Evolutionary conservation across 2,113 vertebrate species (phyloP), one percentile per base, ranked within the genome.

Genomic region (Caranx ignobilis): DNA sequence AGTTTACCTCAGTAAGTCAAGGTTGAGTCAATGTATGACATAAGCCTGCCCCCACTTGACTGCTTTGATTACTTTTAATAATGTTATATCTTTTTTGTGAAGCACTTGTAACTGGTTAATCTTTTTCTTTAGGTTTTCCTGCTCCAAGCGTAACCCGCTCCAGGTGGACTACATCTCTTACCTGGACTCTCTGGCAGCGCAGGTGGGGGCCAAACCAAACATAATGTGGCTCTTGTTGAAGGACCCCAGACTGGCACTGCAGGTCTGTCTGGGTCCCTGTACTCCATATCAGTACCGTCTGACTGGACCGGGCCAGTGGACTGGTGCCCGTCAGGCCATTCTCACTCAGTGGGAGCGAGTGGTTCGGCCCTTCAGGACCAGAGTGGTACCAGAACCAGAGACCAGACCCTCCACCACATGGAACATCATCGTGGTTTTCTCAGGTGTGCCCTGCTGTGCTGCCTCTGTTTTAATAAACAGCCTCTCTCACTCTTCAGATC

Each of bases 201-300:
- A 91, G 82, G 57, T 97, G 0, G 96, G 96, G 0, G 78, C 90
- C 0, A 94, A 91, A 66, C 97, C 98, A 81, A 97, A 73, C 0
- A 0, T 97, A 39, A 34, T 68, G 0, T 45, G 73, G 67, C 91
- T 99, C 62, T 77, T 99, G 66, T 70, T 97, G 45, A 94, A 31
- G 0, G 97, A 99, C 35, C 96, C 97, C 56, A 87, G 11, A 32
- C 83, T 98, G 74, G 96, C 94, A 0, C 86, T 95, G 84, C 86
- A 93, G 5, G 32, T 96, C 70, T 91, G 96, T 55, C 93, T 96
- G 0, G 97, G 96, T 3, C 97, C 97, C 6, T 96, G 95, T 76
- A 96, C 96, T 0, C 80, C 97, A 1, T 99, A 96, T 87, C 97
- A 98, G 87, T 99, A 94, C 86, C 95, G 95, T 12, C 93, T 99